phyloP scores from a whole-genome alignment of 2,797 vertebrate genomes.

The Aselliscus stoliczkanus region DNA sequence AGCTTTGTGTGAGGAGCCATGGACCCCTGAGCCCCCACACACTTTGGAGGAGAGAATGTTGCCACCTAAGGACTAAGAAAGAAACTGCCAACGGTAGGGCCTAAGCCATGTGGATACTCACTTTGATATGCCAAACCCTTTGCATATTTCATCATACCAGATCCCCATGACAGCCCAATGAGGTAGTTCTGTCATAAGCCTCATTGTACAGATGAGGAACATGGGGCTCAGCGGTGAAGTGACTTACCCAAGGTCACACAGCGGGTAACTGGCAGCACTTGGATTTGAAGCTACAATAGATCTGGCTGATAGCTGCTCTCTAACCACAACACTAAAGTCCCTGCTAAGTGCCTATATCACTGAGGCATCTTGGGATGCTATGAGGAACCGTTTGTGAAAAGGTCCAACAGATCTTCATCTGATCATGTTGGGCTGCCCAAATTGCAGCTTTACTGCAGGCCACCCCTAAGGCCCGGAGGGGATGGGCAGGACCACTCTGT shows the following conservation, averaged over 20 bases:
- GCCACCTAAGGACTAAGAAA: background rate
- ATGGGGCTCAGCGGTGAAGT: background rate
- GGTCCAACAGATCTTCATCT: background rate
- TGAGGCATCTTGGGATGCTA: background rate
- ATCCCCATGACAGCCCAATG: constrained; percentile 9
- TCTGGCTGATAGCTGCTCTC: background rate
- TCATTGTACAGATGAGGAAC: background rate
- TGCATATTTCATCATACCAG: background rate
- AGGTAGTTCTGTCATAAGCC: background rate
- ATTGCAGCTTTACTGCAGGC: background rate
- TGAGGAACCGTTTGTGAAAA: background rate
- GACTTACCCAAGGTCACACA: constrained; percentile 25
- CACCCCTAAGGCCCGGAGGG: background rate
- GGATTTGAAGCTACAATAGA: background rate
- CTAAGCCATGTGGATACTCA: background rate
- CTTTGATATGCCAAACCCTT: background rate
- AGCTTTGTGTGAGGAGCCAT: fast-evolving
- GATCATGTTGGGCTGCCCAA: background rate
- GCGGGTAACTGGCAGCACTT: background rate
- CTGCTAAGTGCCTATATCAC: background rate
- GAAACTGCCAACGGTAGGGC: background rate
- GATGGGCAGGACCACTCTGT: background rate
- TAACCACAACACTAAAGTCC: background rate
- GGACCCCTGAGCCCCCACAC: background rate
- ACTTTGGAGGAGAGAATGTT: background rate